phyloP scores from a whole-genome alignment of 2,797 vertebrate species.

The Schizopygopsis malacanthus region DNA sequence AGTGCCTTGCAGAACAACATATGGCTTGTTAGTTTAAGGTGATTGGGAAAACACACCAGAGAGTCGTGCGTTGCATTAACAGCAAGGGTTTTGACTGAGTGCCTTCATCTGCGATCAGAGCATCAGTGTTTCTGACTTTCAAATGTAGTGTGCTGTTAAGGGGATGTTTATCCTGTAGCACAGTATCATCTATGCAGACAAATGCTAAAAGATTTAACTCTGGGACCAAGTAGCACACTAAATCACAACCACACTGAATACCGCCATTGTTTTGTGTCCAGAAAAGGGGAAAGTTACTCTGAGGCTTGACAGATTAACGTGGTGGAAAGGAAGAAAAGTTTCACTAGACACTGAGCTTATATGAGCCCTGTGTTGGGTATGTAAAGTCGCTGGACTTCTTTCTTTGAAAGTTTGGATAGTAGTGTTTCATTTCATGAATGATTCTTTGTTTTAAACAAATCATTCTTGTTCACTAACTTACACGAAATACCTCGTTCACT shows the following conservation, averaged over 20 bases:
- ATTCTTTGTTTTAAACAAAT: background rate
- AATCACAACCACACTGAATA: conserved; percentile 53
- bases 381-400: background rate
- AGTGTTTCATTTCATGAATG: background rate
- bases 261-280: conserved; percentile 51
- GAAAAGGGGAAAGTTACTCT: conserved; percentile 35
- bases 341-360: conserved; percentile 2
- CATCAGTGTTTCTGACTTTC: conserved; percentile 43
- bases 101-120: conserved; percentile 43
- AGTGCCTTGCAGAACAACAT: conserved; percentile 50
- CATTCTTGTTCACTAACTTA: background rate
- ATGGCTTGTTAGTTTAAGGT: conserved; percentile 59
- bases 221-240: conserved; percentile 42
- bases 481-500: background rate
- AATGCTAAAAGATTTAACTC: conserved; percentile 41
- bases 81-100: conserved; percentile 55
- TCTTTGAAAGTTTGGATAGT: background rate
- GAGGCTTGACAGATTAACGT: conserved; percentile 41
- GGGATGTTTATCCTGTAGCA: conserved; percentile 52
- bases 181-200: conserved; percentile 45
- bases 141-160: conserved; percentile 46
- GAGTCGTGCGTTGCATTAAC: conserved; percentile 54
- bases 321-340: conserved; percentile 30
- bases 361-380: conserved; percentile 4
- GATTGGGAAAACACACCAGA: conserved; percentile 50